Conservation (phyloP, 2,888 invertebrate genomes). For the Drosophila macrospina region DNA sequence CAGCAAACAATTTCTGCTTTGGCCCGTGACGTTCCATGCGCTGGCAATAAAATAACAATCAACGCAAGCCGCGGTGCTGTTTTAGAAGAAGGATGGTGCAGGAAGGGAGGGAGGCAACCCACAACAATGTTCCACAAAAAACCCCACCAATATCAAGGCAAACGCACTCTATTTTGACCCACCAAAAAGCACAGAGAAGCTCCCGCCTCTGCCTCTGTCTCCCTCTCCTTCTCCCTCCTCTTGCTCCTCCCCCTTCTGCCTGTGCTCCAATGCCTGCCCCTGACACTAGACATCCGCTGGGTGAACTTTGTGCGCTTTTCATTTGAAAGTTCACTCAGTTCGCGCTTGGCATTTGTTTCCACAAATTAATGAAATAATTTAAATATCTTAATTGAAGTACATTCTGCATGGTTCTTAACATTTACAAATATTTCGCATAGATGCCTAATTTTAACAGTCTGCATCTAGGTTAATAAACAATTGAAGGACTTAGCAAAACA, state of each 20-base stretch:
- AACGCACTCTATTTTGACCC: slow-evolving; percentile 54
- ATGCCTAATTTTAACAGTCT: slow-evolving; percentile 13
- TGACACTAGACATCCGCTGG: background rate
- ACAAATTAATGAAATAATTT: slow-evolving; percentile 76
- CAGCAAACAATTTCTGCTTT: slow-evolving; percentile 76
- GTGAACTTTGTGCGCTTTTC: slow-evolving; percentile 36
- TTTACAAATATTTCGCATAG: slow-evolving; percentile 1
- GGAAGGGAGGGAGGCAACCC: too few relatives aligned
- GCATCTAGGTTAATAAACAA: background rate
- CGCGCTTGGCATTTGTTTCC: slow-evolving; percentile 51
- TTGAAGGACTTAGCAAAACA: too few relatives aligned
- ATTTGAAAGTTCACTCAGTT: slow-evolving; percentile 44
- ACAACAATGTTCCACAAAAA: slow-evolving; percentile 49
- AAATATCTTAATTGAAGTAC: slow-evolving; percentile 75
- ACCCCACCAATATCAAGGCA: slow-evolving; percentile 30
- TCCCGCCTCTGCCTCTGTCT: background rate
- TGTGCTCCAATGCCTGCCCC: background rate
- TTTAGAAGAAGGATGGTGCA: too few relatives aligned
- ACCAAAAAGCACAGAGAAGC: slow-evolving; percentile 24
- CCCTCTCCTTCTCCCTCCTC: too few relatives aligned
- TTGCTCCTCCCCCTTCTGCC: background rate
- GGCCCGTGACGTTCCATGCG: slow-evolving; percentile 65
- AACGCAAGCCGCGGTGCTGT: slow-evolving; percentile 78
- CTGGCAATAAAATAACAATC: slow-evolving; percentile 78
- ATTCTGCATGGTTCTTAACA: slow-evolving; percentile 45